Evolutionary conservation across 2,888 invertebrate species (phyloP), one percentile per base, ranked within the genome.

Genomic region (Plebejus argus): DNA sequence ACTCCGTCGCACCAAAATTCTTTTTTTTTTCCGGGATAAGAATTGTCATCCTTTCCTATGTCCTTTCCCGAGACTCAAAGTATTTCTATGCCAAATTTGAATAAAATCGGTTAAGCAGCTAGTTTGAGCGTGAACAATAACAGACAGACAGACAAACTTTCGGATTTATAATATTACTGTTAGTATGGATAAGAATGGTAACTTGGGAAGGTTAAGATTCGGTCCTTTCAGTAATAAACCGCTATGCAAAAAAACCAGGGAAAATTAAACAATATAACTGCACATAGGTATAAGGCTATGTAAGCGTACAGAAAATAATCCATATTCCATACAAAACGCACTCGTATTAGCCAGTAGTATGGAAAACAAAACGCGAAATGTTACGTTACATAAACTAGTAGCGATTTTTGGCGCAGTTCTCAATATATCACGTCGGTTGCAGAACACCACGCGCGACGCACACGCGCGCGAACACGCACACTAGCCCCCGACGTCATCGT

Each of bases 381-480:
- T 81, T 81, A 80, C 81, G 83, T 84, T 84, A 83, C 83, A 84
- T 84, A 84, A 85, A 84, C 83, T 84, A 83, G 82, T 89, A 87
- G 90, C 88, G 88, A 92, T 91, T 92, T 92, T 92, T 92, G 90
- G 88, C 87, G 86, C 88, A 85, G 87, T 90, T 90, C 90, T 91
- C 92, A 90, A 93, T 93, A 93, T 91, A 92, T 92, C 93, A 93
- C 90, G 92, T 89, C 90, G 88, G 86, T 86, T 85, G 91, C 92
- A 91, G 89, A 86, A 86, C 89, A 89, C 89, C 89, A 89, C 86
- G 87, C 86, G 85, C 81, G 82, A 86, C 86, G 83, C 90, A 87
- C 90, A 90, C 90, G 84, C 53, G 74, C 80, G 77, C 79, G 78
- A 80, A 84, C 85, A 86, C 89, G 84, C 90, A 89, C 90, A 89